Conservation (phyloP, 2,113 vertebrate genomes). For the Perca schrenkii region DNA sequence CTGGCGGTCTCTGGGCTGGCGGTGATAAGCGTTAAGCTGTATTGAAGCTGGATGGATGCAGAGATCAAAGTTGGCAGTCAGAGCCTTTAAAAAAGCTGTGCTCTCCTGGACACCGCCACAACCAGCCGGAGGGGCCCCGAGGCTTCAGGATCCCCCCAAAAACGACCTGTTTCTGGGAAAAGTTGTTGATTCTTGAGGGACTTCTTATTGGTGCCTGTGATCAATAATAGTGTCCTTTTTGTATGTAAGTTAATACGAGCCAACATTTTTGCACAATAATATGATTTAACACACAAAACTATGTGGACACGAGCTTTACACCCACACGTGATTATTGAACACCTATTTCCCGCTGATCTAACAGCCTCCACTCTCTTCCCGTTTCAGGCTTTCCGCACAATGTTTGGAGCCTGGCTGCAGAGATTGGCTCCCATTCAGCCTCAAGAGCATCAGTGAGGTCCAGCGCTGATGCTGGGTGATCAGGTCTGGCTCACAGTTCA, state of each 20-base stretch:
- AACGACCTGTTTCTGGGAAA: slow-evolving; percentile 25
- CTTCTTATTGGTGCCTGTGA: no score
- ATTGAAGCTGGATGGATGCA: slow-evolving; percentile 78
- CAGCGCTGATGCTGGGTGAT: neutral
- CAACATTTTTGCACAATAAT: neutral
- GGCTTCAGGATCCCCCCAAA: neutral
- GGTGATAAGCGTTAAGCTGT: slow-evolving; percentile 78
- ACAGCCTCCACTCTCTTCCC: neutral
- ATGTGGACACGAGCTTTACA: neutral
- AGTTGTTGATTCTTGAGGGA: neutral
- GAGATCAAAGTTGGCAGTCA: slow-evolving; percentile 75
- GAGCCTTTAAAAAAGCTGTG: slow-evolving; percentile 46
- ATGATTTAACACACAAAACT: neutral
- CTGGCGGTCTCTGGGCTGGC: slow-evolving; percentile 61
- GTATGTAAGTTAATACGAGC: neutral
- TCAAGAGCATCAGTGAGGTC: neutral
- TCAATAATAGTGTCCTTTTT: neutral
- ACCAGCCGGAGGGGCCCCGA: neutral
- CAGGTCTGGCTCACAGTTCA: neutral
- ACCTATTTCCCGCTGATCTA: neutral
- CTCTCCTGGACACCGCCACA: slow-evolving; percentile 35
- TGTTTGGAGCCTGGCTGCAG: neutral
- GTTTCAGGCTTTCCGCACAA: neutral
- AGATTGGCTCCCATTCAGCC: neutral
- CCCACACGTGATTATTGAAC: neutral